These are phyloP conservation scores for Forficula auricularia DNA, from an alignment of 1,140 invertebrate species.

Conservation along the genomic window DNA sequence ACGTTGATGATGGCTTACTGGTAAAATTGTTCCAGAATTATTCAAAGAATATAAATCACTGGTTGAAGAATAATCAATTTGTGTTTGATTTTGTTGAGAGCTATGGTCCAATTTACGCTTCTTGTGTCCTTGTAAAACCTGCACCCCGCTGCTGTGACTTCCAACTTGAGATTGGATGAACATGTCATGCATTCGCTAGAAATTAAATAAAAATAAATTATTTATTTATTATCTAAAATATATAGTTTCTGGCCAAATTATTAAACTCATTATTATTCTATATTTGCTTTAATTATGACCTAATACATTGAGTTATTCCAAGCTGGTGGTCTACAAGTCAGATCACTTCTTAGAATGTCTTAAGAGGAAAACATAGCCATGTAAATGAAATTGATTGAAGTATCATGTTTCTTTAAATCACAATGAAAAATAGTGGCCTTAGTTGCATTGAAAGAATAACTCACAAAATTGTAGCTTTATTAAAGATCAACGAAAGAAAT, in stretches of 20 bases:
- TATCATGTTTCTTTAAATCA: too few relatives aligned
- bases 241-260: not conserved
- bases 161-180: slow-evolving; percentile 47
- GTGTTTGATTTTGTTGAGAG: slow-evolving; percentile 13
- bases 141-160: slow-evolving; percentile 27
- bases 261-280: not conserved
- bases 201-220: slow-evolving; percentile 16
- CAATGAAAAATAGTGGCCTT: too few relatives aligned
- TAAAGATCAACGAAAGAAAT: too few relatives aligned
- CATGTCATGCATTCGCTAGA: slow-evolving; percentile 52
- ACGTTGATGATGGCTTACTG: slow-evolving; percentile 9
- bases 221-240: not conserved
- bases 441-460: too few relatives aligned
- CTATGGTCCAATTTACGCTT: slow-evolving; percentile 38
- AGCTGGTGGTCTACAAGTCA: not conserved
- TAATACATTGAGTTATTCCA: not conserved
- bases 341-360: not conserved
- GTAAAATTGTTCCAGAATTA: slow-evolving; percentile 8
- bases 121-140: slow-evolving; percentile 25
- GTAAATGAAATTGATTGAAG: not conserved
- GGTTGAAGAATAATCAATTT: slow-evolving; percentile 16
- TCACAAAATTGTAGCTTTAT: too few relatives aligned
- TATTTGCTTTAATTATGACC: not conserved
- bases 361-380: not conserved
- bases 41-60: slow-evolving; percentile 11